Conservation (phyloP, 2,797 vertebrate genomes). For the Poeciliopsis gracilis region DNA sequence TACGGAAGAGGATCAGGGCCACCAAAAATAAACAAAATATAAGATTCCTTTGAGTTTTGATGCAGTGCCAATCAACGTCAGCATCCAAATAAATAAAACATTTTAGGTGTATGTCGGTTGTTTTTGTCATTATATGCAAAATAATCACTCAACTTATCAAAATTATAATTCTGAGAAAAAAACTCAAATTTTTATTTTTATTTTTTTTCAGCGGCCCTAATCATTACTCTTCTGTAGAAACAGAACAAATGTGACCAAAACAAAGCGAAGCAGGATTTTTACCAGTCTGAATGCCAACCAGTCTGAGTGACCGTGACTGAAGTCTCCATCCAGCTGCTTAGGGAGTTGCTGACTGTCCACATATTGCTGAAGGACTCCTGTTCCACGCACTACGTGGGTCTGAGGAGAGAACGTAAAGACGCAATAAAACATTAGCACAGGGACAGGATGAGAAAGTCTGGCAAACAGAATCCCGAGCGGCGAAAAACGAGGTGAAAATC, state of each 20-base stretch:
- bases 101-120: no score
- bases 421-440: background rate
- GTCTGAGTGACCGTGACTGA: conserved; percentile 78
- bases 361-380: conserved; percentile 78
- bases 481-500: background rate
- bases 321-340: conserved; percentile 80
- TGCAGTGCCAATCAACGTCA: no score
- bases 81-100: no score
- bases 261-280: conserved; percentile 21
- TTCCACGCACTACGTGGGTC: conserved; percentile 77
- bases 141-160: no score
- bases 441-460: conserved; percentile 1
- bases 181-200: no score
- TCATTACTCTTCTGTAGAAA: background rate
- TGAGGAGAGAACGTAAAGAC: conserved; percentile 28
- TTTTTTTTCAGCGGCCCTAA: no score
- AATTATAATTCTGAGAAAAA: no score
- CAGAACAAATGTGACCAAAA: background rate
- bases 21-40: no score
- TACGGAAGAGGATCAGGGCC: no score
- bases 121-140: no score
- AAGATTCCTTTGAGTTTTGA: no score
- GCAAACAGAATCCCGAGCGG: background rate
- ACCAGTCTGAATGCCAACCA: conserved; percentile 85
- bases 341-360: conserved; percentile 82